phyloP scores from a whole-genome alignment of 2,113 vertebrate genomes.

The Bungarus multicinctus region DNA sequence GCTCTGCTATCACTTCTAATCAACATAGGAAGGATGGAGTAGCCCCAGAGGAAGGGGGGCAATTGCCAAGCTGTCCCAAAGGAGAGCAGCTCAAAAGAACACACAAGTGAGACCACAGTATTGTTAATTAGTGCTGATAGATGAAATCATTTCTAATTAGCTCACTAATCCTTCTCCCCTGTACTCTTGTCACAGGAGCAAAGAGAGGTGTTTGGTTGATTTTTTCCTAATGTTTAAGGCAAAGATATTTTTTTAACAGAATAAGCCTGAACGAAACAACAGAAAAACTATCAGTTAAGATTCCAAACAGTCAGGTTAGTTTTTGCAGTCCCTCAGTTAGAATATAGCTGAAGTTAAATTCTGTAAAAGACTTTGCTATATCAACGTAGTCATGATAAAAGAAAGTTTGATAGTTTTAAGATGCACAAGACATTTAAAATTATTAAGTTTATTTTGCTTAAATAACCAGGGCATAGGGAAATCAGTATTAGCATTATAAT shows the following conservation, averaged over 20 bases:
- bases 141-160: constrained; percentile 83
- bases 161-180: constrained; percentile 73
- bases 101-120: constrained; percentile 64
- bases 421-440: background rate
- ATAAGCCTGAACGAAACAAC: constrained; percentile 7
- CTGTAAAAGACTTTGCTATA: background rate
- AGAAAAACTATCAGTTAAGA: background rate
- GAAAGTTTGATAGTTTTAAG: background rate
- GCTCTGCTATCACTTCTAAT: constrained; percentile 73
- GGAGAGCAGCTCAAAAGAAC: constrained; percentile 72
- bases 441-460: background rate
- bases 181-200: constrained; percentile 24
- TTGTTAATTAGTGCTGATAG: constrained; percentile 80
- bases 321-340: background rate
- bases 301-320: background rate
- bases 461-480: constrained; percentile 44
- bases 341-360: background rate
- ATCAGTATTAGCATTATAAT: constrained; percentile 49
- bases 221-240: constrained; percentile 20
- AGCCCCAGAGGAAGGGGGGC: constrained; percentile 62
- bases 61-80: constrained; percentile 57
- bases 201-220: background rate
- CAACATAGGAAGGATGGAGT: constrained; percentile 52
- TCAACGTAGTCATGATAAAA: background rate
- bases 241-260: constrained; percentile 9